These are phyloP conservation scores for Eucidaris tribuloides DNA, from an alignment of 35 echinoderm and acorn worm genomes.

Conservation along the genomic window DNA sequence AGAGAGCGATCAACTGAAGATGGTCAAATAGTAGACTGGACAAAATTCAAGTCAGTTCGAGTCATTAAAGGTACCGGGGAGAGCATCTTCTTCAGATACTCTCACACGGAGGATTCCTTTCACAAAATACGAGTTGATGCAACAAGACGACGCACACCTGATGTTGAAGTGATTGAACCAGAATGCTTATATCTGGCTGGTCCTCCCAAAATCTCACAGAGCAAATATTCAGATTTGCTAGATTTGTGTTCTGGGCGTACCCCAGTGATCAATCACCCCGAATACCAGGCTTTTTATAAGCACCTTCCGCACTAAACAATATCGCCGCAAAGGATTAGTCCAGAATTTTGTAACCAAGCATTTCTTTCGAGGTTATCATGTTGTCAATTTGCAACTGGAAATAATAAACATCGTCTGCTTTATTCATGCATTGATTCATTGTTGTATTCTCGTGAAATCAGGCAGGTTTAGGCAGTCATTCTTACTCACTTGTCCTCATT, in stretches of 20 bases:
- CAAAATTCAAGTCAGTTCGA: slow-evolving; percentile 2
- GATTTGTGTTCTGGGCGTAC: background rate
- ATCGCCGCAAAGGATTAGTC: too few species aligned
- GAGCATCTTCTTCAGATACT: background rate
- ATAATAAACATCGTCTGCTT: too few species aligned
- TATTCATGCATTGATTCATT: too few species aligned
- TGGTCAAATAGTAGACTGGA: slow-evolving; percentile 4
- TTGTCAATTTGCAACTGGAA: too few species aligned
- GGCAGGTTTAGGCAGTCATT: too few species aligned
- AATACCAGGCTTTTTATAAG: too few species aligned
- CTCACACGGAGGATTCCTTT: background rate
- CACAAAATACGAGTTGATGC: background rate
- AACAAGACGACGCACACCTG: background rate
- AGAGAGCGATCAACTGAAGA: slow-evolving; percentile 8
- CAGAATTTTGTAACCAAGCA: too few species aligned
- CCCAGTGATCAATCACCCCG: background rate
- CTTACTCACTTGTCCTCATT: too few species aligned
- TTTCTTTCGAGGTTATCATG: too few species aligned
- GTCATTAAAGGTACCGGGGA: background rate
- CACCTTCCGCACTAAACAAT: too few species aligned
- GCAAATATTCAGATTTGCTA: slow-evolving; percentile 9
- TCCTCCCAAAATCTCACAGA: slow-evolving; percentile 2
- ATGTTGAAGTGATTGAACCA: background rate
- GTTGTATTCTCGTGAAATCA: too few species aligned
- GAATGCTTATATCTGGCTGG: background rate